These are phyloP conservation scores for Melieria crassipennis DNA, from an alignment of 2,888 invertebrate genomes.

Conservation along the genomic window DNA sequence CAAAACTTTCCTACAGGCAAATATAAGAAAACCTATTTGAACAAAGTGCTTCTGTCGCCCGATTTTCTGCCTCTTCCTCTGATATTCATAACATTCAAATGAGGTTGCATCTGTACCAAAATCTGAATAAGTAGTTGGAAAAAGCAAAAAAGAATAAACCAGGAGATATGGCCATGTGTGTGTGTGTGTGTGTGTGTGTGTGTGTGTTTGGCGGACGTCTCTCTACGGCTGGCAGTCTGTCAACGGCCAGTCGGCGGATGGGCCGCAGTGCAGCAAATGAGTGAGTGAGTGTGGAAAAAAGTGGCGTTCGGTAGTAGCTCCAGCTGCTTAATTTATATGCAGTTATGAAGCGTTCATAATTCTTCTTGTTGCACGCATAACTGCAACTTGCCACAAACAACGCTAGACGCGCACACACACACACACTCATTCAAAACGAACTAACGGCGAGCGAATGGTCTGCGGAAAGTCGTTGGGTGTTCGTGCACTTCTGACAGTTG, in stretches of 20 bases:
- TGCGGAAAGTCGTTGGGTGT: too few species aligned
- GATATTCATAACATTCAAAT: constrained; percentile 10
- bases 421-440: too few species aligned
- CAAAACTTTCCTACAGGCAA: too few species aligned
- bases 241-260: background rate
- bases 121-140: background rate
- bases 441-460: too few species aligned
- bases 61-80: background rate
- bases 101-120: constrained; percentile 15
- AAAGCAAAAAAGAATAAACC: background rate
- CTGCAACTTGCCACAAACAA: background rate
- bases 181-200: too few species aligned
- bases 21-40: too few species aligned
- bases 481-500: too few species aligned
- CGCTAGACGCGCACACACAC: too few species aligned
- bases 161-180: too few species aligned
- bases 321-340: constrained; percentile 48
- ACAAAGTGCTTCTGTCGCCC: too few species aligned
- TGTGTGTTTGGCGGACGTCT: too few species aligned
- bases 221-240: background rate
- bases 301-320: constrained; percentile 26
- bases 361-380: constrained; percentile 30
- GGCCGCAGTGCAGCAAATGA: background rate
- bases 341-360: constrained; percentile 51
- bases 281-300: background rate